Conservation (phyloP, 2,113 vertebrate species). For the Colaptes auratus region DNA sequence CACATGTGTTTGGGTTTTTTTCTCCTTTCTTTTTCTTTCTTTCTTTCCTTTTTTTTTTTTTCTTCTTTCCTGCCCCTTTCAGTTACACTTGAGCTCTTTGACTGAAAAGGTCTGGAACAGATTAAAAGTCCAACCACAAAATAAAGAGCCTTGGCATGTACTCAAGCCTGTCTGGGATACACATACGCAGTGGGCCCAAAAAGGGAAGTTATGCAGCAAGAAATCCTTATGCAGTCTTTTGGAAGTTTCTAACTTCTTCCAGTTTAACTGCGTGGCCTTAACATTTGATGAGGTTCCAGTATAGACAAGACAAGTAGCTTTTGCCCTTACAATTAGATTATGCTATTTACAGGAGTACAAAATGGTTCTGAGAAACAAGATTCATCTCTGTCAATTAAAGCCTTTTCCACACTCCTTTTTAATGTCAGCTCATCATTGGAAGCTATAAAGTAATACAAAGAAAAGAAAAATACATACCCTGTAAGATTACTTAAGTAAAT, state of each 20-base stretch:
- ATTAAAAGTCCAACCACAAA: conserved; percentile 92
- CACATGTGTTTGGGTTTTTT: not conserved
- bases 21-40: too few relatives aligned
- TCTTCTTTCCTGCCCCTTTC: conserved; percentile 59
- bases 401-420: not conserved
- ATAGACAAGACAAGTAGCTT: not conserved
- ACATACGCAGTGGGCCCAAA: conserved; percentile 85
- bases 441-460: not conserved
- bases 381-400: not conserved
- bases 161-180: conserved; percentile 92
- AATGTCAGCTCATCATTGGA: not conserved
- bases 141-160: conserved; percentile 90
- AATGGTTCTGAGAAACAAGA: not conserved
- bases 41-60: not conserved
- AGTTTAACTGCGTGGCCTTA: conserved; percentile 31
- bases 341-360: not conserved
- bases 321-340: not conserved
- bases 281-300: conserved; percentile 5
- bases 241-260: conserved; percentile 48
- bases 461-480: conserved; percentile 25
- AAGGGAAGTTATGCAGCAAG: conserved; percentile 77
- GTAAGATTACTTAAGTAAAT: conserved; percentile 41
- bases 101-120: conserved; percentile 97
- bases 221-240: conserved; percentile 64
- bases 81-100: conserved; percentile 88